Percentiles rank a stretch among this genome's conserved stretches.
Evolutionary conservation across 35 echinoderm and acorn worm genomes (phyloP).

Genomic region (Stichopus chloronotus): DNA sequence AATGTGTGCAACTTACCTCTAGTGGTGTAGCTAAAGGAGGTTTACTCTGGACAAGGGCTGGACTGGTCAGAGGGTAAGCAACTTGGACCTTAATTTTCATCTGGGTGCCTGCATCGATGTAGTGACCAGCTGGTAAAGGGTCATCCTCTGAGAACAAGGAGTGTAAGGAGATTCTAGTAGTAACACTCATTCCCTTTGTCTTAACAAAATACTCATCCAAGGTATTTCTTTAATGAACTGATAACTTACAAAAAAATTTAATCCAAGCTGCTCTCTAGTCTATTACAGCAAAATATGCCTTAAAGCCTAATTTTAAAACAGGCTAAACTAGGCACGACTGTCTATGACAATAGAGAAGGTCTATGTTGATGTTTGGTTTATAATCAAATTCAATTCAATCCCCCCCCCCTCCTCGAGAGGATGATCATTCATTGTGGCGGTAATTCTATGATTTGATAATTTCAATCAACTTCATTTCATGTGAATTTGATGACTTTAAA

Average conservation of each 20-base stretch:
- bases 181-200: conserved; percentile 62
- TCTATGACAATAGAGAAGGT: too few relatives aligned
- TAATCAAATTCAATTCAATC: too few relatives aligned
- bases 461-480: too few relatives aligned
- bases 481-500: too few relatives aligned
- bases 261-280: conserved; percentile 85
- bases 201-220: conserved; percentile 60
- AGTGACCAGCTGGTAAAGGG: conserved; percentile 88
- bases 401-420: too few relatives aligned
- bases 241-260: conserved; percentile 74
- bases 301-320: too few relatives aligned
- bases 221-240: conserved; percentile 68
- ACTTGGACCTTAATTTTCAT: conserved; percentile 91
- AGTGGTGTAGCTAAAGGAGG: conserved; percentile 66
- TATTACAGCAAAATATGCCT: conserved; percentile 33
- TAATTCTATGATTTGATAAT: too few relatives aligned
- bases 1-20: conserved; percentile 61
- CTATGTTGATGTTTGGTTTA: too few relatives aligned
- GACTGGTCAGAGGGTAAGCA: conserved; percentile 79
- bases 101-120: conserved; percentile 76
- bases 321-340: too few relatives aligned
- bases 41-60: conserved; percentile 66
- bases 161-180: background rate
- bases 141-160: conserved; percentile 72
- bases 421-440: too few relatives aligned